Base-by-base conservation (phyloP, 2,113 vertebrate species). In the Cottus gobio region DNA sequence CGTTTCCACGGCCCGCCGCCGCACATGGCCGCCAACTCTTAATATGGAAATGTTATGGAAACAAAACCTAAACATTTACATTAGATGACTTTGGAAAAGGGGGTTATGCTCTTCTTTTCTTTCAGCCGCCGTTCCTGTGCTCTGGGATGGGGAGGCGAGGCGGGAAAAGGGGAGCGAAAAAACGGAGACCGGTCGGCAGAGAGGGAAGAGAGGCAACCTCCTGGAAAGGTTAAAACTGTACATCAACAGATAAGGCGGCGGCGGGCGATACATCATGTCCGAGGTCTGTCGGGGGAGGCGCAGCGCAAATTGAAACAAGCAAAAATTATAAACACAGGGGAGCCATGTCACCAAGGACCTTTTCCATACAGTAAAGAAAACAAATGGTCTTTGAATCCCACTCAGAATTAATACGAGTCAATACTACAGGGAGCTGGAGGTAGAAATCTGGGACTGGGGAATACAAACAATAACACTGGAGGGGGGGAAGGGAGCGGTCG, bases 41-140 rank as follows among this genome's bases (percentile, higher is more conserved):
- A 95, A 94, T 94, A 95, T 95, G 95, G 95, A 93, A 94, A 94
- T 95, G 95, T 95, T 95, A 94, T 94, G 93, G 93, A 95, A 94
- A 90, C 89, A 71, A 90, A 95, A 94, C 91, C 90, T 95, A 96
- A 96, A 96, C 93, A 95, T 96, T 95, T 95, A 95, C 92, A 95
- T 94, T 92, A 94, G 90, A 92, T 87, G 91, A 85, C 91, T 93
- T 90, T 87, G 85, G 90, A 89, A 89, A 88, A 78, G 84, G 86
- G 85, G 92, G 89, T 87, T 90, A 89, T 39, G 85, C 74, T 82
- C 82, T 75, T 90, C 80, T 90, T 90, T 91, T 92, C 73, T 84
- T 88, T 87, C 83, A 76, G 86, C 81, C 67, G 80, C 77, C 3
- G 44, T 46, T 90, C 85, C 76, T 80, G 50, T 65, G 69, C 77